Percentiles rank a stretch among this genome's conserved stretches.
phyloP scores from a whole-genome alignment of 2,888 invertebrate species.

The Stenichneumon culpator region DNA sequence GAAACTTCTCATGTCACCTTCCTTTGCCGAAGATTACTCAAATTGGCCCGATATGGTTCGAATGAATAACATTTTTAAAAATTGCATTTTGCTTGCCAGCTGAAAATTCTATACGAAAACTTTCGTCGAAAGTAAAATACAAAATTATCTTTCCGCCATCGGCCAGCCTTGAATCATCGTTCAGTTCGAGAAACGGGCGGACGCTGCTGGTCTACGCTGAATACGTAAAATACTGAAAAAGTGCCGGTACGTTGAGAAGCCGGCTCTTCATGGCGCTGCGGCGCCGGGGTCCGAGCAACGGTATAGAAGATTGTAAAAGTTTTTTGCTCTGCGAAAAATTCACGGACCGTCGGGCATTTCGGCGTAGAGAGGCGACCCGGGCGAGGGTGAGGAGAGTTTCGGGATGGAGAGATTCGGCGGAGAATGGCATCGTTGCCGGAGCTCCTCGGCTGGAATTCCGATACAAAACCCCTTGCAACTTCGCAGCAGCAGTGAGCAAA shows the following conservation, averaged over 20 bases:
- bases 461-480: conserved; percentile 45
- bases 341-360: conserved; percentile 44
- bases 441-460: conserved; percentile 48
- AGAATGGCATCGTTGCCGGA: conserved; percentile 58
- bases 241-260: conserved; percentile 24
- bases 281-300: conserved; percentile 22
- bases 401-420: conserved; percentile 28
- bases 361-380: neutral
- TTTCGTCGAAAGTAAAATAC: neutral
- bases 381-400: neutral
- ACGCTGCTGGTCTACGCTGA: neutral
- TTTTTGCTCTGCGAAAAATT: conserved; percentile 49
- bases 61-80: neutral
- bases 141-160: neutral
- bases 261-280: conserved; percentile 3
- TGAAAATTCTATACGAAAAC: too few relatives aligned
- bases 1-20: neutral
- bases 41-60: neutral
- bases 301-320: conserved; percentile 28
- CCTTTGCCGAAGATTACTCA: neutral
- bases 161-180: neutral
- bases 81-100: neutral
- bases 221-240: conserved; percentile 43
- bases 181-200: neutral
- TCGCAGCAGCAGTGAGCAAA: conserved; percentile 22